Conservation (phyloP, 2,888 invertebrate genomes). For the Epirrita christyi region DNA sequence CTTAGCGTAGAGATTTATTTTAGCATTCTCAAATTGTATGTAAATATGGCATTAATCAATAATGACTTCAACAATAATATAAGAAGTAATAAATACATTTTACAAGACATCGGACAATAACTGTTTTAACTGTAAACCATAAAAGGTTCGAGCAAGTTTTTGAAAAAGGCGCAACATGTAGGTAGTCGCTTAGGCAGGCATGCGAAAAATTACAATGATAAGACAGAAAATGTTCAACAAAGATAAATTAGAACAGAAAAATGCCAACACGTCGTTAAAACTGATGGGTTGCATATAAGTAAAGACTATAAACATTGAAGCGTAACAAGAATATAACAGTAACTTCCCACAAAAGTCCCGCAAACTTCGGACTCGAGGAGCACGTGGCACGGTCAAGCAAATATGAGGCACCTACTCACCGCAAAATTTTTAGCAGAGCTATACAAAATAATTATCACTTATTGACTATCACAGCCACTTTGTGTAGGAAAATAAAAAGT, state of each 20-base stretch:
- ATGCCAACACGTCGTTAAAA: constrained; percentile 9
- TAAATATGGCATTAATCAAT: too few species aligned
- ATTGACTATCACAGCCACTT: constrained; percentile 64
- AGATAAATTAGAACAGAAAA: neutral
- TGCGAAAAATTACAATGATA: neutral
- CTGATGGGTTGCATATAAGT: constrained; percentile 21
- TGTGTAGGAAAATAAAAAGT: constrained; percentile 41
- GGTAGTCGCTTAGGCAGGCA: neutral
- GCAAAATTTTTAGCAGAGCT: constrained; percentile 45
- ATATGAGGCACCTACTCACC: constrained; percentile 53
- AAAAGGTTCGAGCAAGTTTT: neutral
- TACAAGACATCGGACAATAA: too few species aligned
- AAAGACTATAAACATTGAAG: constrained; percentile 27
- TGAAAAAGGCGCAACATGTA: neutral
- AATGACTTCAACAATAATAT: too few species aligned
- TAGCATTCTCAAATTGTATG: too few species aligned
- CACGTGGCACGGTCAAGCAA: constrained; percentile 42
- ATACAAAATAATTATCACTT: constrained; percentile 57
- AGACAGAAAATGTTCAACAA: neutral
- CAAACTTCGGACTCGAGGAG: constrained; percentile 31
- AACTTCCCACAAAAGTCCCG: constrained; percentile 17
- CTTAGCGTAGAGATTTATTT: too few species aligned
- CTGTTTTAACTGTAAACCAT: neutral
- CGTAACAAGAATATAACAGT: constrained; percentile 24
- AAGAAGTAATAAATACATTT: neutral